Evolutionary conservation across 37 sponge, comb jelly and placozoan species (phyloP).

Genomic region (Spongilla lacustris): DNA sequence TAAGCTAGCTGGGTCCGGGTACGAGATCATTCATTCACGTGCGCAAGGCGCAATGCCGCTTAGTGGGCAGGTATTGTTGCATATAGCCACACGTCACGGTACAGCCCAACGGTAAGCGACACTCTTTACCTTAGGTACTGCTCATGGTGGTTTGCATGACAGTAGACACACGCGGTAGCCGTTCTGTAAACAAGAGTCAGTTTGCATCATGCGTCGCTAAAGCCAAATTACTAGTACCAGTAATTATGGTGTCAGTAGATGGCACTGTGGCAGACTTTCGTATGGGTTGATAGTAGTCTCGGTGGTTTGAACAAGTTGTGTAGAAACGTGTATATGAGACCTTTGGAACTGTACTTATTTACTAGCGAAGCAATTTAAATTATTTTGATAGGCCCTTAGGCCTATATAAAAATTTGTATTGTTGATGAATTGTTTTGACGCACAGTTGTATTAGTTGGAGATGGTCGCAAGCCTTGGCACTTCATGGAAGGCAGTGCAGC

Average conservation of each 20-base stretch:
- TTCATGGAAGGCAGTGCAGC: neutral
- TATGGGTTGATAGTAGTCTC: no score
- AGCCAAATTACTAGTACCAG: no score
- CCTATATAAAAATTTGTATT: no score
- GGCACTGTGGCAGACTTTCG: no score
- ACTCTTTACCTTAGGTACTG: neutral
- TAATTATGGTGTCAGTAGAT: no score
- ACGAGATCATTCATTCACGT: neutral
- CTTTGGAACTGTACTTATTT: neutral
- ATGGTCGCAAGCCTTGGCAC: neutral
- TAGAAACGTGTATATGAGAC: no score
- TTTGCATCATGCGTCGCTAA: no score
- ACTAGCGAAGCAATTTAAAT: neutral
- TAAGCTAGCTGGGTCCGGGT: slow-evolving; percentile 37
- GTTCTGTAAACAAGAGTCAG: neutral
- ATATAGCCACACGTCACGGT: neutral
- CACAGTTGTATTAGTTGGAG: neutral
- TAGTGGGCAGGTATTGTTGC: slow-evolving; percentile 3
- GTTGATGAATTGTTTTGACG: neutral
- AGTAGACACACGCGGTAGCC: neutral
- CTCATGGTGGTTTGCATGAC: neutral
- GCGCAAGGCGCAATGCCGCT: neutral
- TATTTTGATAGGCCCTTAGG: neutral
- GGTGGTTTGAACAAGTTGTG: no score
- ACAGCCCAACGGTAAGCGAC: neutral